Evolutionary conservation across 2,888 invertebrate species (phyloP).

Genomic region (Laothoe populi): DNA sequence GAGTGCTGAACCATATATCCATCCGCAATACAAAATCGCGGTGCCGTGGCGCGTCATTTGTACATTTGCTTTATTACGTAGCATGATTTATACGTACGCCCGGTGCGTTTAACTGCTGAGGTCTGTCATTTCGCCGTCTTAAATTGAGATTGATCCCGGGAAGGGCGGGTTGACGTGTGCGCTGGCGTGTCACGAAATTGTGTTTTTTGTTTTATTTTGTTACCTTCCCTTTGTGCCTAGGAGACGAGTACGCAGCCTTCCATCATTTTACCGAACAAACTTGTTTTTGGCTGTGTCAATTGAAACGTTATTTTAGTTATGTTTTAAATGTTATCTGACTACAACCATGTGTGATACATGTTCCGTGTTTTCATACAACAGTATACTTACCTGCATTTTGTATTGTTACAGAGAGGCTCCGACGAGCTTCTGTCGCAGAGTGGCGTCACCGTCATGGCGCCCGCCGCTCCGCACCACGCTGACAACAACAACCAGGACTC

Average conservation of each 20-base stretch:
- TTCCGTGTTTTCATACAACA: not conserved
- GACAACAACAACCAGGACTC: slow-evolving; percentile 97
- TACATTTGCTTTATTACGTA: slow-evolving; percentile 79
- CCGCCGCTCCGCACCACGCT: slow-evolving; percentile 94
- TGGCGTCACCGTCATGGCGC: slow-evolving; percentile 96
- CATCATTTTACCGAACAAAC: slow-evolving; percentile 37
- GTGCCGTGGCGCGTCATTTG: slow-evolving; percentile 66
- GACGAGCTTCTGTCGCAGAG: slow-evolving; percentile 98
- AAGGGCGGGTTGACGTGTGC: slow-evolving; percentile 64
- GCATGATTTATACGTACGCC: slow-evolving; percentile 79
- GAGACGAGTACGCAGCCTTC: slow-evolving; percentile 22
- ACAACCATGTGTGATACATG: not conserved
- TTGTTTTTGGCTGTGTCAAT: slow-evolving; percentile 8
- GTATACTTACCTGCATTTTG: slow-evolving; percentile 32
- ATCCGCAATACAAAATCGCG: slow-evolving; percentile 41
- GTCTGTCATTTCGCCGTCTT: slow-evolving; percentile 81
- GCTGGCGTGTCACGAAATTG: slow-evolving; percentile 61
- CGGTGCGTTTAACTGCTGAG: slow-evolving; percentile 82
- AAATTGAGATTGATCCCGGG: slow-evolving; percentile 82
- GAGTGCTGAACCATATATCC: slow-evolving; percentile 56
- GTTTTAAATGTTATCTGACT: too few species aligned
- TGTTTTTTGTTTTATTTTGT: slow-evolving; percentile 65
- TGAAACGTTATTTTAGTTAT: not conserved
- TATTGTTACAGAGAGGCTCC: slow-evolving; percentile 93
- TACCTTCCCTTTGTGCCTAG: slow-evolving; percentile 39